Evolutionary conservation across 2,888 invertebrate species (phyloP).

Genomic region (Atrina japonica): DNA sequence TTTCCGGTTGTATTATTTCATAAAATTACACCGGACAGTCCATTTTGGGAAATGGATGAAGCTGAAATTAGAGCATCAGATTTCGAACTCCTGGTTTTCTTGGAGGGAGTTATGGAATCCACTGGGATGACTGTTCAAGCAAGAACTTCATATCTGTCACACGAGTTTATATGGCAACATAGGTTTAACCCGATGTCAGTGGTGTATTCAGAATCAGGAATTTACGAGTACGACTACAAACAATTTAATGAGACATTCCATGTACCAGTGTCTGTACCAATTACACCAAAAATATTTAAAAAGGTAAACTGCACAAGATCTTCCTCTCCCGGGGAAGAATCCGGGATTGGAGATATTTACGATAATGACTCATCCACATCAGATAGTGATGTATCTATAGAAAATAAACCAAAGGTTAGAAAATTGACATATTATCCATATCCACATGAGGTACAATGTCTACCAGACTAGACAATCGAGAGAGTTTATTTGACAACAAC

Average conservation of each 20-base stretch:
- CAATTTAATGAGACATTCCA: slow-evolving; percentile 35
- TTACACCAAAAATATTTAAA: neutral
- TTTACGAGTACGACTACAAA: slow-evolving; percentile 33
- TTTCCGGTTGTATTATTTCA: slow-evolving; percentile 98
- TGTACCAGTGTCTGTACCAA: neutral
- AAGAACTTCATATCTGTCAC: slow-evolving; percentile 79
- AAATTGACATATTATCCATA: no score
- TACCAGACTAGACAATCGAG: no score
- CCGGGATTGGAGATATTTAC: slow-evolving; percentile 14
- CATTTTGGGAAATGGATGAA: slow-evolving; percentile 93
- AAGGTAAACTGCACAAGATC: neutral
- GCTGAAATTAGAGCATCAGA: slow-evolving; percentile 92
- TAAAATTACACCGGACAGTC: slow-evolving; percentile 93
- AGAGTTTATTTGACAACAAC: no score
- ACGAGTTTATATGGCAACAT: slow-evolving; percentile 71
- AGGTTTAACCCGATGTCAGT: slow-evolving; percentile 65
- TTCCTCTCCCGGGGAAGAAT: slow-evolving; percentile 28
- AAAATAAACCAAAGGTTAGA: no score
- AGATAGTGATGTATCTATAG: neutral
- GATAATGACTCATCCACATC: slow-evolving; percentile 6
- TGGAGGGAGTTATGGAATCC: slow-evolving; percentile 94
- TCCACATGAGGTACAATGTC: no score
- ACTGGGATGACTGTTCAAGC: slow-evolving; percentile 83
- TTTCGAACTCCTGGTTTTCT: slow-evolving; percentile 96
- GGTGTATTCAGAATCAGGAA: slow-evolving; percentile 12